Percentiles rank a stretch among this genome's conserved stretches.
phyloP scores from a whole-genome alignment of 2,797 vertebrate genomes.

The Natrix natrix region DNA sequence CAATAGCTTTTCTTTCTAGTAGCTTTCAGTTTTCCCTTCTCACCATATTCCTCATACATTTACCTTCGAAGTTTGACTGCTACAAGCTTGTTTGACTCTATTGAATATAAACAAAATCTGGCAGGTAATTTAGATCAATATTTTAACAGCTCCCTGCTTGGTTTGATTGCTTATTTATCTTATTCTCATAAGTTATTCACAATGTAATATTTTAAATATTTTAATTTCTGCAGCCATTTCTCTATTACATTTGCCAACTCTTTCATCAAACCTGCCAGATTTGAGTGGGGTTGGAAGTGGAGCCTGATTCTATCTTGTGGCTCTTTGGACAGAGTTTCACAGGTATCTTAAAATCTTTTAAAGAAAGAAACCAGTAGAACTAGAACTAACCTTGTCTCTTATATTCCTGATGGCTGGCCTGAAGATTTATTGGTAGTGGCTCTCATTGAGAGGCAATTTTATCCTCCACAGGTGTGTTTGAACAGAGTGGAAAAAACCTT shows the following conservation, averaged over 20 bases:
- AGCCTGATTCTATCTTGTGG: background rate
- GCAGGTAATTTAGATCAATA: background rate
- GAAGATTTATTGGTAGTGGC: background rate
- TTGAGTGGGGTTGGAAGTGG: background rate
- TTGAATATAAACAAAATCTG: background rate
- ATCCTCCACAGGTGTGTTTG: background rate
- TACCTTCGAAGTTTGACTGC: background rate
- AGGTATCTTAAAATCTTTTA: background rate
- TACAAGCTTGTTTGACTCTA: background rate
- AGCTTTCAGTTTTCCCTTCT: background rate
- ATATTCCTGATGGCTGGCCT: background rate
- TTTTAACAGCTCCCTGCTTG: background rate
- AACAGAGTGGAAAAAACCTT: background rate
- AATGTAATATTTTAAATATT: background rate
- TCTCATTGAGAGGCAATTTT: background rate
- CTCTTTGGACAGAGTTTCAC: background rate
- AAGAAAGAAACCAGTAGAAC: background rate
- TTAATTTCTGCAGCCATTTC: background rate
- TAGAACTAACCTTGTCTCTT: background rate
- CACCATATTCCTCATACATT: background rate
- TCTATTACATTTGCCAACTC: background rate
- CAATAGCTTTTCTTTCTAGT: background rate
- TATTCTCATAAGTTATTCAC: conserved; percentile 15
- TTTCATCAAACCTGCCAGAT: background rate
- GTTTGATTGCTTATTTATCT: background rate